phyloP scores from a whole-genome alignment of 2,888 invertebrate genomes.

The Glaucopsyche alexis region DNA sequence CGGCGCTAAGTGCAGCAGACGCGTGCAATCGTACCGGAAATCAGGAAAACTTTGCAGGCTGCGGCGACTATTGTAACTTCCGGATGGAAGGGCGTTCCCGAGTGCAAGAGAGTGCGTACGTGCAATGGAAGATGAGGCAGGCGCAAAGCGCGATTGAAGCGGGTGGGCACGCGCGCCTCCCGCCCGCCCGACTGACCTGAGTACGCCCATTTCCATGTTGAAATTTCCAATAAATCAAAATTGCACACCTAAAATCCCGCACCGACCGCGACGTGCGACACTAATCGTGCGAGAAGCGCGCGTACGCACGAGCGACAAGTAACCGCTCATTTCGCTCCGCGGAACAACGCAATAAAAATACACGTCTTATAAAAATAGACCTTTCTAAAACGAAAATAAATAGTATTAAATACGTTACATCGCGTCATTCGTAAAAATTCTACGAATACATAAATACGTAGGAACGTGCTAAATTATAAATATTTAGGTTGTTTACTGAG shows the following conservation, averaged over 20 bases:
- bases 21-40: constrained; percentile 46
- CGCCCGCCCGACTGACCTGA: constrained; percentile 56
- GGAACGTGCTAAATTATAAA: neutral
- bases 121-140: constrained; percentile 48
- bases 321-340: constrained; percentile 16
- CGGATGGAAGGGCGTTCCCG: constrained; percentile 52
- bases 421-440: constrained; percentile 14
- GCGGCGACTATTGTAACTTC: constrained; percentile 41
- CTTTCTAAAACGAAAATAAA: constrained; percentile 12
- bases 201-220: constrained; percentile 39
- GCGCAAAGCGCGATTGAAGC: constrained; percentile 43
- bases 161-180: constrained; percentile 51
- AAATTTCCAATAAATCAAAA: constrained; percentile 29
- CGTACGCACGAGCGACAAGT: constrained; percentile 46
- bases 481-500: neutral
- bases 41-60: constrained; percentile 50
- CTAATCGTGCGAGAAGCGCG: constrained; percentile 16
- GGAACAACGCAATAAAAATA: constrained; percentile 31
- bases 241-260: neutral
- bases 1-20: constrained; percentile 1
- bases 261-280: neutral
- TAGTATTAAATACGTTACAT: neutral
- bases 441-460: constrained; percentile 6
- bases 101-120: constrained; percentile 49
- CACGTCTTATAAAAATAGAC: neutral